A percentile compares a stretch with the other conserved stretches of the same genome.
phyloP scores from a whole-genome alignment of 2,888 invertebrate species.

The Phaonia tiefii region DNA sequence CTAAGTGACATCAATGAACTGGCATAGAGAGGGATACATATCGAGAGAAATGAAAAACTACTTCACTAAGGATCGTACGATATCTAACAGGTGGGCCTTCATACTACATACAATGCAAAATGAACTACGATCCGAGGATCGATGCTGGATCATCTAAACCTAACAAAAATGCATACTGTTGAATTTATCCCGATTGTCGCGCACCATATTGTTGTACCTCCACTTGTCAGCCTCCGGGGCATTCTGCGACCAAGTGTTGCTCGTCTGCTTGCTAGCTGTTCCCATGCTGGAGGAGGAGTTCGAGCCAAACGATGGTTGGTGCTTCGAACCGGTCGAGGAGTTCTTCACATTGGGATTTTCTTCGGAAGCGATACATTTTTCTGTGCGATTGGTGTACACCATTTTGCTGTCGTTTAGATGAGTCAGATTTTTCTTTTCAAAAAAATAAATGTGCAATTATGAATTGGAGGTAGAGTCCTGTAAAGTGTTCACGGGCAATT shows the following conservation, averaged over 20 bases:
- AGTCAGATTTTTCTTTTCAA: constrained; percentile 30
- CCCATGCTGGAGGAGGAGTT: constrained; percentile 43
- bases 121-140: neutral
- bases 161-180: constrained; percentile 79
- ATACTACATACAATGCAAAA: constrained; percentile 15
- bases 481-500: neutral
- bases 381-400: constrained; percentile 78
- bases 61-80: constrained; percentile 37
- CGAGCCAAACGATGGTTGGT: constrained; percentile 37
- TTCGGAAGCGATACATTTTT: constrained; percentile 72
- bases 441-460: constrained; percentile 58
- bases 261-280: constrained; percentile 47
- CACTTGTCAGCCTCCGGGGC: constrained; percentile 76
- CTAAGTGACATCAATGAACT: neutral
- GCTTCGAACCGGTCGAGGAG: constrained; percentile 31
- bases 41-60: constrained; percentile 16
- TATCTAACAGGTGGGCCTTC: constrained; percentile 25
- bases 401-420: constrained; percentile 67
- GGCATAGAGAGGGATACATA: neutral
- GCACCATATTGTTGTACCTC: constrained; percentile 79
- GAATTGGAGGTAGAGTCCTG: constrained; percentile 24
- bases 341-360: constrained; percentile 62
- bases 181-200: constrained; percentile 77
- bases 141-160: constrained; percentile 26
- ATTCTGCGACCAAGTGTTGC: constrained; percentile 71